Conservation (phyloP, 2,888 invertebrate species). For the Byasa hedistus region DNA sequence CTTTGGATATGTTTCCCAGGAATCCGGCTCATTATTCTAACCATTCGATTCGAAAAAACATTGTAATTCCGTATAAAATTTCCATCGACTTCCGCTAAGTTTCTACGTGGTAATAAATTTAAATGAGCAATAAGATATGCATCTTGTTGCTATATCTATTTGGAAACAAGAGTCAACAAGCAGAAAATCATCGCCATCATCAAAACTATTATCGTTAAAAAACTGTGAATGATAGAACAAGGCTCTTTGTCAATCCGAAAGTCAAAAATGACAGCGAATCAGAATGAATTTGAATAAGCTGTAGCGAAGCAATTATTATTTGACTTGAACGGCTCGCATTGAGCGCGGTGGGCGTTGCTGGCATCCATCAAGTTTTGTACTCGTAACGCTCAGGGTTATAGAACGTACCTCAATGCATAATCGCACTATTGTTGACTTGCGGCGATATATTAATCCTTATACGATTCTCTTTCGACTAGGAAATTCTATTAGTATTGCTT, state of each 20-base stretch:
- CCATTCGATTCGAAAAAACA: too few species aligned
- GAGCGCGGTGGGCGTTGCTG: slow-evolving; percentile 32
- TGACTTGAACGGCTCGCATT: slow-evolving; percentile 34
- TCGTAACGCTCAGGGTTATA: slow-evolving; percentile 25
- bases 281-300: slow-evolving; percentile 33
- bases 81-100: too few species aligned
- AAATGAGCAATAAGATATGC: too few species aligned
- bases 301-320: slow-evolving; percentile 36
- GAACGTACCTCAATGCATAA: slow-evolving; percentile 19
- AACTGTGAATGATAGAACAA: slow-evolving; percentile 20
- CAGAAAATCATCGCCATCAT: background rate
- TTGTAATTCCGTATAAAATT: too few species aligned
- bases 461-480: background rate
- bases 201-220: slow-evolving; percentile 3
- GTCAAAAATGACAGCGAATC: slow-evolving; percentile 27
- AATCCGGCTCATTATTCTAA: too few species aligned
- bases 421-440: slow-evolving; percentile 16
- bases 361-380: slow-evolving; percentile 30
- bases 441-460: background rate
- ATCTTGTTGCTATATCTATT: too few species aligned
- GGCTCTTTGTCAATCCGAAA: slow-evolving; percentile 29
- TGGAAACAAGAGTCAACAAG: background rate
- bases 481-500: too few species aligned
- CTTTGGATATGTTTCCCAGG: too few species aligned
- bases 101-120: too few species aligned